Evolutionary conservation across 2,888 invertebrate species (phyloP).

Genomic region (Cephus spinipes): DNA sequence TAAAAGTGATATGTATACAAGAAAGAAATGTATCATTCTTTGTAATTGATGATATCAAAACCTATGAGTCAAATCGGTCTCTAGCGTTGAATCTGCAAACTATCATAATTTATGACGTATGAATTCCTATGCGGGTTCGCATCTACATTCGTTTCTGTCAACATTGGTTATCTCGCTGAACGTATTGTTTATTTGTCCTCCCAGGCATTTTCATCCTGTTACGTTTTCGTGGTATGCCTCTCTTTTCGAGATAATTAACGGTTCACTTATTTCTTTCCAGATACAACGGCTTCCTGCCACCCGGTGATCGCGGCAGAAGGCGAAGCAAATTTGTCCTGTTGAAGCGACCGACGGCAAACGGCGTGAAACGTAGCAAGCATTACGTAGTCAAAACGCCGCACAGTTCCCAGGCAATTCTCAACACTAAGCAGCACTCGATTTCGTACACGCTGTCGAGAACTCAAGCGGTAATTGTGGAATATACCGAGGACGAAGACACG

Average conservation of each 20-base stretch:
- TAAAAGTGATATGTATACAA: background rate
- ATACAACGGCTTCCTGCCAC: constrained; percentile 94
- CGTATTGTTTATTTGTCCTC: too few species aligned
- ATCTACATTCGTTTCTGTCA: too few species aligned
- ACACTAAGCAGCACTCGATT: constrained; percentile 94
- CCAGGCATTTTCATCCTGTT: too few species aligned
- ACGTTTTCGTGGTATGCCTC: too few species aligned
- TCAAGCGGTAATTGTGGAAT: constrained; percentile 98
- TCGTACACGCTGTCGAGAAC: constrained; percentile 96
- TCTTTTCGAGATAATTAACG: too few species aligned
- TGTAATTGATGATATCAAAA: too few species aligned
- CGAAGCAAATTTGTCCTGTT: constrained; percentile 94
- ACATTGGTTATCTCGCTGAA: too few species aligned
- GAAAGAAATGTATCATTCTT: too few species aligned
- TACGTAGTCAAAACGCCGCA: constrained; percentile 97
- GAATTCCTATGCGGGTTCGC: too few species aligned
- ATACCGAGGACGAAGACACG: constrained; percentile 93
- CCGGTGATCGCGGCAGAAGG: constrained; percentile 92
- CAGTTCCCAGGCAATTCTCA: constrained; percentile 93
- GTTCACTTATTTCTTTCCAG: constrained; percentile 67
- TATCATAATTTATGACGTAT: too few species aligned
- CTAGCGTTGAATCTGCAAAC: too few species aligned
- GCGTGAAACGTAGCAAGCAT: constrained; percentile 94
- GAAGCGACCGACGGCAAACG: constrained; percentile 87
- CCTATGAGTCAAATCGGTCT: too few species aligned